Evolutionary conservation across 2,113 vertebrate species (phyloP), one percentile per base, ranked within the genome.

Genomic region (Chaenocephalus aceratus): DNA sequence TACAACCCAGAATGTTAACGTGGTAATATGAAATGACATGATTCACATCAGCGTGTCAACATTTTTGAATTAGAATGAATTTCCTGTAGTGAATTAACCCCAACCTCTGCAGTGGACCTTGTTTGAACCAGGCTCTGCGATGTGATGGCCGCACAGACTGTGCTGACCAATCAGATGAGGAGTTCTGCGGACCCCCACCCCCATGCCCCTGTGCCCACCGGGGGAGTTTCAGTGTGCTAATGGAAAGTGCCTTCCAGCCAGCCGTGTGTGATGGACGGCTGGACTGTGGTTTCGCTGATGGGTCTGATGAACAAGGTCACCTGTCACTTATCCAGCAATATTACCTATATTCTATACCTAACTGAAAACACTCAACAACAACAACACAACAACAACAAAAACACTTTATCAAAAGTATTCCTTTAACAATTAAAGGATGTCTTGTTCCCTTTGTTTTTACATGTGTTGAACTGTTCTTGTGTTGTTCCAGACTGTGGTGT

Each of bases 141-240:
- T 98, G 97, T 23, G 95, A 98, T 0, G 96, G 96, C 9, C 84
- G 92, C 21, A 75, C 92, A 0, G 96, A 97, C 93, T 98, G 97
- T 48, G 63, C 85, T 1, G 96, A 98, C 65, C 93, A 91, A 79
- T 97, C 95, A 0, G 97, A 98, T 0, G 97, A 98, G 92, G 87
- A 82, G 61, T 86, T 51, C 48, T 86, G 90, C 71, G 93, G 62
- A 45, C 95, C 92, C 0, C 13, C 63, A 86, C 90, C 7, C 63
- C 84, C 0, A 3, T 72, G n/a, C 91, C 93, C 1, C 68, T 77
- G n/a, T 95, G 93, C 49, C 87, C 87, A 0, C 56, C 72, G 0
- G 92, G 92, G 49, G 95, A 96, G 80, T 96, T 96, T 78, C 93
- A 91, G 75, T 96, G 96, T 72, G 86, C 88, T 61, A 96, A 72